Base-by-base conservation (phyloP, 2,113 vertebrate species). In the Seriola rivoliana region DNA sequence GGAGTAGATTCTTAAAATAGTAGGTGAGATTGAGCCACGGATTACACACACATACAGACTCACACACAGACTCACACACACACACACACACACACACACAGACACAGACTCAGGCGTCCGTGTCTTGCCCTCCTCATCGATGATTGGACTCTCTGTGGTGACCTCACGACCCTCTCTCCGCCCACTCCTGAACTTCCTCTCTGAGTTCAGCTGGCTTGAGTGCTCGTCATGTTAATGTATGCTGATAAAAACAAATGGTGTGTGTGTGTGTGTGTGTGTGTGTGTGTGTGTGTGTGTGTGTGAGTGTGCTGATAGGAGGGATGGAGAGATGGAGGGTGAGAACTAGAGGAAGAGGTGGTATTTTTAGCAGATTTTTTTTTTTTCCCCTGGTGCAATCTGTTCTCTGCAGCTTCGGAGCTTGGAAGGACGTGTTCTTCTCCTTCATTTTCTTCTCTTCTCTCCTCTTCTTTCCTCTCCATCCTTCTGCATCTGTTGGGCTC, bases 351-450 rank as follows among this genome's bases (percentile, higher is more conserved):
- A 82, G 82, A 91, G 80, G 84, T 83, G 90, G 85, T 93, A 94
- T 94, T 94, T 93, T 94, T 93, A 94, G 92, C 84, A 85, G 79
- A 71, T 87, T 81, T 86, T 8, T 76, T 90, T 85, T 81, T 85
- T 81, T 69, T 74, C 75, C 44, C 81, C 60, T 79, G 67, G 75
- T 91, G 82, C 91, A 93, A 85, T 90, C 89, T 93, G 93, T 93
- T 91, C 88, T 85, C 80, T 82, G 84, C 83, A 78, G 88, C 77
- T 80, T 87, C 42, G 34, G 82, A 84, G 73, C 71, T 79, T 80
- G 77, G 63, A 62, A 80, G 79, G 57, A 89, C 38, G 42, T 42
- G 46, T 82, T 75, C 77, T 46, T 84, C 71, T 73, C 54, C 67
- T 76, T 38, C 42, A 63, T 81, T 72, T 84, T 25, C 11, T 73